Evolutionary conservation across 2,888 invertebrate species (phyloP), one percentile per base, ranked within the genome.

Genomic region (Chrysopilus asiliformis): DNA sequence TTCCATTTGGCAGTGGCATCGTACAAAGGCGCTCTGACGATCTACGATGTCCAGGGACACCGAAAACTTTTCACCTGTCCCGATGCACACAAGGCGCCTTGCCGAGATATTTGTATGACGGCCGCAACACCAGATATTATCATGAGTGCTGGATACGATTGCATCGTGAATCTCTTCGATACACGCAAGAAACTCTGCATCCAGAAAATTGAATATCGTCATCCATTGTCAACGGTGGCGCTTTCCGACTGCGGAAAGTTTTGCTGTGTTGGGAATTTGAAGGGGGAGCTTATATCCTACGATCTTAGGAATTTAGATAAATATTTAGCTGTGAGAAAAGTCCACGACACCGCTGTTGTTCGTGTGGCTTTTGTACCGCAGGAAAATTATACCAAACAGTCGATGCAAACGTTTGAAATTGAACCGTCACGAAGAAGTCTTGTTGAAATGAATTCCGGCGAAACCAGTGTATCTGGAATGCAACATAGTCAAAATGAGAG

Each of bases 131-230:
- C 61, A 1, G 52, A 58, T 33, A 42, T 53, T 15, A 43, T 63
- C 31, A 45, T 61, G 26, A 58, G 54, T 38, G 60, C 56, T n/a
- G 63, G 63, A 2, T 63, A 55, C 34, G 63, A 63, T 42, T 57
- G 57, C 38, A 45, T 52, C 8, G 53, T 63, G 4, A 63, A 63
- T 40, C 52, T 63, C 13, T 61, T 58, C 29, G 63, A 63, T 44
- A 55, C 52, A 4, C 49, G 63, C 2, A 54, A 55, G 14, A 56
- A 56, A 32, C 46, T 48, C 2, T 52, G 52, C 37, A 49, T 56
- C 0, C 40, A 51, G 1, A 47, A 56, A 19, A 41, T 60, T 13
- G 39, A 45, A 8, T 46, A 38, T 14, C 50, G 53, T 32, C 56
- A 56, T 47, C 61, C 62, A 0, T 33, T 62, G 6, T 60, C 60